Evolutionary conservation across 2,888 invertebrate species (phyloP).

Genomic region (Trichopoda pennipes): DNA sequence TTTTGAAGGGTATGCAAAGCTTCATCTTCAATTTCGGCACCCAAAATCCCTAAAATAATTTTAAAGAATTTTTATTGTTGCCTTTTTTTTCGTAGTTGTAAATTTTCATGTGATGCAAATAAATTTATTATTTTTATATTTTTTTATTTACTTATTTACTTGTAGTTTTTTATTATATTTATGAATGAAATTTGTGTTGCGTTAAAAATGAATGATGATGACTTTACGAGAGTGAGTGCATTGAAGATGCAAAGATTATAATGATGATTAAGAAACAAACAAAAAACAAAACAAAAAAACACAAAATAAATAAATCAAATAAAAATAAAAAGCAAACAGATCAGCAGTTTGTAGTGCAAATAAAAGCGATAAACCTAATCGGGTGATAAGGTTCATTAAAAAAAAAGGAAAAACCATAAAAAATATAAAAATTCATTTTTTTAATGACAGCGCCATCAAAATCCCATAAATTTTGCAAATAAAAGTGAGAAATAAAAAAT

Average conservation of each 20-base stretch:
- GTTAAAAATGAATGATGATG: conserved; percentile 45
- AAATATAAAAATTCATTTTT: not conserved
- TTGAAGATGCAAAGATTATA: conserved; percentile 40
- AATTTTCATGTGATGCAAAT: conserved; percentile 41
- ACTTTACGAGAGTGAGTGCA: conserved; percentile 22
- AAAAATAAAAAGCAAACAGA: conserved; percentile 14
- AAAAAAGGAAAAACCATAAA: conserved; percentile 18
- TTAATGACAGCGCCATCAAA: conserved; percentile 51
- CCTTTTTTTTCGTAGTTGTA: conserved; percentile 23
- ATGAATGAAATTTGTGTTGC: conserved; percentile 55
- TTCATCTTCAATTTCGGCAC: conserved; percentile 23
- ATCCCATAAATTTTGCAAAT: conserved; percentile 48
- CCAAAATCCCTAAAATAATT: conserved; percentile 25
- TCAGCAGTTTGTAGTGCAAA: conserved; percentile 20
- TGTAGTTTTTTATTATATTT: conserved; percentile 39
- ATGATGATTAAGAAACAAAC: conserved; percentile 42
- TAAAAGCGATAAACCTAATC: conserved; percentile 63
- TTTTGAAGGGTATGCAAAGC: conserved; percentile 34
- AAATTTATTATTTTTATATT: conserved; percentile 46
- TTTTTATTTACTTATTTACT: conserved; percentile 18
- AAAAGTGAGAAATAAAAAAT: conserved; percentile 33
- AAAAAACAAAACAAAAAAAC: too few relatives aligned
- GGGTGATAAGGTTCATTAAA: conserved; percentile 68
- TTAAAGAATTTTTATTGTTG: conserved; percentile 34
- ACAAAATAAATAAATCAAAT: conserved; percentile 2